These are phyloP conservation scores for Aphelocoma coerulescens DNA, from an alignment of 2,113 vertebrate species.

Conservation along the genomic window DNA sequence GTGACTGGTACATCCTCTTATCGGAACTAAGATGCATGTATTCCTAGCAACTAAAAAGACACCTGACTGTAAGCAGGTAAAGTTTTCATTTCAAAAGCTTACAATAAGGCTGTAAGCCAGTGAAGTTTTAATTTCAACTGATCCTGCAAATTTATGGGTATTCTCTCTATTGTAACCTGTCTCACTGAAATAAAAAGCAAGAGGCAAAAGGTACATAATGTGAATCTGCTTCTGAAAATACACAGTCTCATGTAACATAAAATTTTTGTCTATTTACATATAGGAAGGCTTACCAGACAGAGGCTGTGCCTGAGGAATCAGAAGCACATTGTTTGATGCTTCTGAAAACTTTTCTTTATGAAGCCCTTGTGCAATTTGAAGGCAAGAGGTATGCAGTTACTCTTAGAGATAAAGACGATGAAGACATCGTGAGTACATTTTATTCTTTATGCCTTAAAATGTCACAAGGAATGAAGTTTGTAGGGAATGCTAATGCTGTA, in stretches of 20 bases:
- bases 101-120: not conserved
- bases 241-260: not conserved
- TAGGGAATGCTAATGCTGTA: not conserved
- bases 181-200: not conserved
- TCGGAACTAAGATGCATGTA: not conserved
- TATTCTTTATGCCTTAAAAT: not conserved
- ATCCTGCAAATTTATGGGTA: not conserved
- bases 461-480: not conserved
- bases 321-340: not conserved
- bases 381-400: not conserved
- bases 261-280: not conserved
- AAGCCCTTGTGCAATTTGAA: not conserved
- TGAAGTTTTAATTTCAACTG: not conserved
- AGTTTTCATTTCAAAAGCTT: not conserved
- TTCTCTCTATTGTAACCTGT: not conserved
- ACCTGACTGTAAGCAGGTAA: not conserved
- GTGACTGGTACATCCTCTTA: not conserved
- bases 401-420: not conserved
- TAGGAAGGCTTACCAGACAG: not conserved
- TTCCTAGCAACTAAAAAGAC: not conserved
- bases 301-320: not conserved
- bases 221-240: not conserved
- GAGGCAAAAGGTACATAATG: not conserved
- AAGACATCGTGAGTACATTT: not conserved
- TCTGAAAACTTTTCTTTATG: not conserved